Percentiles rank a stretch among this genome's conserved stretches.
These are phyloP conservation scores for Glaucopsyche alexis DNA, from an alignment of 2,888 invertebrate genomes.

Conservation along the genomic window DNA sequence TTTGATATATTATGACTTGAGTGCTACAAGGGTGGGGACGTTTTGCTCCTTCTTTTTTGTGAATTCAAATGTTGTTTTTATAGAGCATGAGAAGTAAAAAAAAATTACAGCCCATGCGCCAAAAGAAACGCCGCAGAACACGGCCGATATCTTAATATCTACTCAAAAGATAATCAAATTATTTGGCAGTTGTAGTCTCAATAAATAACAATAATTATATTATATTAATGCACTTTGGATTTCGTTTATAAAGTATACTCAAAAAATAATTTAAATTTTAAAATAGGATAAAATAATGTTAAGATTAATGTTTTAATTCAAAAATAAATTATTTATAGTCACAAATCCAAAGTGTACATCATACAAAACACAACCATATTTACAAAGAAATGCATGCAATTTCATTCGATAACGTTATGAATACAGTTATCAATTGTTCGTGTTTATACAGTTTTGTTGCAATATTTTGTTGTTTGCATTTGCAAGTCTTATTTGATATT, in stretches of 20 bases:
- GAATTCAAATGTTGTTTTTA: too few species aligned
- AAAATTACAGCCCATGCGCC: too few species aligned
- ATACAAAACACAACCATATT: slow-evolving; percentile 22
- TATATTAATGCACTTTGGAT: slow-evolving; percentile 10
- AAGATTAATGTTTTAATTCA: not conserved
- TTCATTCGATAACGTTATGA: not conserved
- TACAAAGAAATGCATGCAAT: not conserved
- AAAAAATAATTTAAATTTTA: slow-evolving; percentile 15
- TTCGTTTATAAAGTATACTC: not conserved
- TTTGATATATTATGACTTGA: too few species aligned
- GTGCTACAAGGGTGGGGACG: too few species aligned
- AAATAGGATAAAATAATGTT: slow-evolving; percentile 1
- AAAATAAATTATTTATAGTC: slow-evolving; percentile 13
- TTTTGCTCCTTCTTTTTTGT: too few species aligned
- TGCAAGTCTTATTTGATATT: not conserved
- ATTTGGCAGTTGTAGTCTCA: slow-evolving; percentile 27
- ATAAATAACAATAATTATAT: slow-evolving; percentile 4
- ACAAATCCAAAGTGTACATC: slow-evolving; percentile 17
- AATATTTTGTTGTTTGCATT: not conserved
- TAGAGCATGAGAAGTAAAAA: too few species aligned
- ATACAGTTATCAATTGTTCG: not conserved
- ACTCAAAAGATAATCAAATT: not conserved
- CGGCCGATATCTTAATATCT: not conserved
- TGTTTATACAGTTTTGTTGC: not conserved
- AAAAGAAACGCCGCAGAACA: too few species aligned